phyloP scores from a whole-genome alignment of 37 sponge, comb jelly and placozoan genomes.

The Spongia lamella region DNA sequence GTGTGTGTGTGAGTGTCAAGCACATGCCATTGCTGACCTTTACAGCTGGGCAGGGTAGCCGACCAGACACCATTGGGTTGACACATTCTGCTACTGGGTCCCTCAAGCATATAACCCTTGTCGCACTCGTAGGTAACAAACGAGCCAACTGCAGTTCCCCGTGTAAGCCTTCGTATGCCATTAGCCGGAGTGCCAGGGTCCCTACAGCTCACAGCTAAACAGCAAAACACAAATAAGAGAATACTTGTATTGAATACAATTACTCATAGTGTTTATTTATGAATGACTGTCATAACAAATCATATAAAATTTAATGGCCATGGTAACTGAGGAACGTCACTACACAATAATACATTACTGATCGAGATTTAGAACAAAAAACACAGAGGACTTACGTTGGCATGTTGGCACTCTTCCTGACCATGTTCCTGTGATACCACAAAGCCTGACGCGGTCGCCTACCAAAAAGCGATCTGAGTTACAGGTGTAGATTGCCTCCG shows the following conservation, averaged over 20 bases:
- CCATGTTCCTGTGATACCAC: slow-evolving; percentile 59
- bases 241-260: not conserved
- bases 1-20: not conserved
- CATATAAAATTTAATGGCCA: too few species aligned
- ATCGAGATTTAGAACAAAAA: too few species aligned
- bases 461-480: slow-evolving; percentile 36
- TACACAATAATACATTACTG: too few species aligned
- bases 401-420: slow-evolving; percentile 50
- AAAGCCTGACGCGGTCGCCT: slow-evolving; percentile 19
- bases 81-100: slow-evolving; percentile 24
- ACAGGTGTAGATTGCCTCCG: slow-evolving; percentile 55
- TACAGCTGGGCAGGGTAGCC: slow-evolving; percentile 30
- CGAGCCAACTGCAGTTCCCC: slow-evolving; percentile 35
- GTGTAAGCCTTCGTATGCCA: slow-evolving; percentile 10
- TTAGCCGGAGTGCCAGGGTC: slow-evolving; percentile 33
- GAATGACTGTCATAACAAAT: too few species aligned
- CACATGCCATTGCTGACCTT: slow-evolving; percentile 7
- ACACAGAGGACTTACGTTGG: too few species aligned
- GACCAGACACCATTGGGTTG: slow-evolving; percentile 51
- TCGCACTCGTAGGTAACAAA: slow-evolving; percentile 42
- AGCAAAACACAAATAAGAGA: not conserved
- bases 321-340: too few species aligned
- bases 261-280: slow-evolving; percentile 1
- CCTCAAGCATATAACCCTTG: slow-evolving; percentile 31
- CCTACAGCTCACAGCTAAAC: slow-evolving; percentile 58